Evolutionary conservation across 2,888 invertebrate genomes (phyloP), one percentile per base, ranked within the genome.

Genomic region (Cordylochernes scorpioides): DNA sequence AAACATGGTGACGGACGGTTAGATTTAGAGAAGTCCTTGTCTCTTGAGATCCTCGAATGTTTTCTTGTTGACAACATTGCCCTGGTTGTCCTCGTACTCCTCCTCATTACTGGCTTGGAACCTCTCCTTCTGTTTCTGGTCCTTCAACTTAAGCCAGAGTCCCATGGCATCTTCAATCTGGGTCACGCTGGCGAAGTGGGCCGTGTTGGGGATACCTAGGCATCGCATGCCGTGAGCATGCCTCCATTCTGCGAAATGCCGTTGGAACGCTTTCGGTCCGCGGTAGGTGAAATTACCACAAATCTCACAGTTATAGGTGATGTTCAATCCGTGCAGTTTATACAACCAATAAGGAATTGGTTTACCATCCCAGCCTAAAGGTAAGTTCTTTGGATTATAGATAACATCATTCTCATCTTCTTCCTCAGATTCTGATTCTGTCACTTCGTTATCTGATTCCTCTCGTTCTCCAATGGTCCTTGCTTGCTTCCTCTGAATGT

Each of bases 131-230:
- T 88, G 86, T 49, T 97, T 97, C 47, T 80, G 80, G 6, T 71
- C 66, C 52, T 91, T 91, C 10, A 99, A 62, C 56, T 91, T 91
- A 49, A 91, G 86, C 94, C 97, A 99, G 38, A 99, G 57, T 21
- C 84, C 80, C 27, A 94, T 63, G 0, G 94, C 94, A 53, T 94
- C 94, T 53, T 91, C 91, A 44, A 94, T 94, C 50, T 86, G 82
- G 1, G 94, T 97, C 19, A 99, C 94, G 53, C 97, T 99, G 1
- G 97, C 94, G 58, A 99, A 99, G 59, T 99, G 97, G 1, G 97
- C 94, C 0, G 97, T 99, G 54, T 99, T 99, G 0, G 97, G 97
- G 43, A 99, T 97, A 5, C 94, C 94, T 10, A 99, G 63, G 51
- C 97, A 99, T 14, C 91, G 63, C 94, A 97, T 97, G 18, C 94